Base-by-base conservation (phyloP, 2,113 vertebrate species). In the Ranitomeya imitator region DNA sequence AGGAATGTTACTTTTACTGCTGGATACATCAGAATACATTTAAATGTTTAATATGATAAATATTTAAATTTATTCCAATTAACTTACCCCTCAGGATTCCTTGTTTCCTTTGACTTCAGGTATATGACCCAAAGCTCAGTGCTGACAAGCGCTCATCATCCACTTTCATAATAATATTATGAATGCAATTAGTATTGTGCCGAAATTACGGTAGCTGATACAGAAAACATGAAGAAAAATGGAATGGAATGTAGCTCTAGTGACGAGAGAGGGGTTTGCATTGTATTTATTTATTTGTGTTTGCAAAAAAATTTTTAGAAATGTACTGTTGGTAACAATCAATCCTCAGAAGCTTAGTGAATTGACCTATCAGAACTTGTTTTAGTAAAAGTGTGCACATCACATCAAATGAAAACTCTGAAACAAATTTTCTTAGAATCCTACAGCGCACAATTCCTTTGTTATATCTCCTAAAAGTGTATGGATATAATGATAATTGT, bases 61-160 rank as follows among this genome's bases (percentile, higher is more conserved):
- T 83, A 83, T 83, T 83, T 54, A 83, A 83, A 83, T 83, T n/a
- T 83, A 83, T 83, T 83, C 81, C 81, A 83, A 83, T 83, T 83
- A 83, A 69, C 21, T 15, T 63, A 67, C 61, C 81, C 81, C 81
- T 83, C 59, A 67, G 81, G 81, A 67, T 8, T 51, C 31, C 23
- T 67, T 23, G 81, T 54, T 83, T 69, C 81, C 45, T 83, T 69
- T n/a, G 19, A 69, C 81, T 83, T 83, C 61, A 52, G 81, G 81
- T 83, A 51, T 23, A 52, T 37, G 63, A 69, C 81, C 81, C 23
- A 51, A 69, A 83, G 81, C 81, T 52, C 21, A 21, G 31, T 54
- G 19, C 61, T 54, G 59, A 83, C 54, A 37, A 54, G 61, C 81
- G n/a, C 61, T 67, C 81, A 8, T 67, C 81, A 67, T 83, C 6